Evolutionary conservation across 2,888 invertebrate genomes (phyloP), one percentile per base, ranked within the genome.

Genomic region (Cremastinae sp.): DNA sequence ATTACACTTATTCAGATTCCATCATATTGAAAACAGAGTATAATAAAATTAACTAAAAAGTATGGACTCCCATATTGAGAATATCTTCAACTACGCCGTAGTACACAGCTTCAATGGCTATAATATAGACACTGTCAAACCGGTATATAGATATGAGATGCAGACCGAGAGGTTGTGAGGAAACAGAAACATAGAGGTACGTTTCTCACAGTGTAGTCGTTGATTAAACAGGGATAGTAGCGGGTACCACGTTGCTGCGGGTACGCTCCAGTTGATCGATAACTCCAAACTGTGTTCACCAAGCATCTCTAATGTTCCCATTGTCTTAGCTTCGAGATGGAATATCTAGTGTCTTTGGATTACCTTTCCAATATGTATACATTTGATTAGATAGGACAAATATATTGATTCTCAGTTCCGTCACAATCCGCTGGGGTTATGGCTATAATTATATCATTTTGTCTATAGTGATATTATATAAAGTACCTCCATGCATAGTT

Each of bases 281-380:
- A 79, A 73, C 82, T 81, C 77, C 81, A 69, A 83, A 81, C 80
- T 78, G 80, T 83, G 82, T 80, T 85, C 84, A 80, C 78, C 72
- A 82, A 82, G 82, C 84, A 84, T 83, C 83, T 78, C 83, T 85
- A 85, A 84, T 84, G 84, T 83, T 81, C 79, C 83, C 75, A 85
- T 85, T 85, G 85, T 85, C 85, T 83, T 81, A 61, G 73, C 73
- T 69, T 73, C 75, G 80, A 79, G 75, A 66, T 79, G 37, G 83
- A 81, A 83, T 80, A 81, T 80, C 73, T 75, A 59, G 61, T 55
- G 68, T 79, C 77, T 78, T 75, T 55, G 71, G 47, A 75, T 69
- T 72, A 73, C 59, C 41, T 59, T 47, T 41, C 59, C 22, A 65
- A 59, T 49, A 14, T 53, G 56, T 35, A 56, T 39, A 55, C 65